Evolutionary conservation across 2,113 vertebrate species (phyloP).

Genomic region (Macquaria ambigua): DNA sequence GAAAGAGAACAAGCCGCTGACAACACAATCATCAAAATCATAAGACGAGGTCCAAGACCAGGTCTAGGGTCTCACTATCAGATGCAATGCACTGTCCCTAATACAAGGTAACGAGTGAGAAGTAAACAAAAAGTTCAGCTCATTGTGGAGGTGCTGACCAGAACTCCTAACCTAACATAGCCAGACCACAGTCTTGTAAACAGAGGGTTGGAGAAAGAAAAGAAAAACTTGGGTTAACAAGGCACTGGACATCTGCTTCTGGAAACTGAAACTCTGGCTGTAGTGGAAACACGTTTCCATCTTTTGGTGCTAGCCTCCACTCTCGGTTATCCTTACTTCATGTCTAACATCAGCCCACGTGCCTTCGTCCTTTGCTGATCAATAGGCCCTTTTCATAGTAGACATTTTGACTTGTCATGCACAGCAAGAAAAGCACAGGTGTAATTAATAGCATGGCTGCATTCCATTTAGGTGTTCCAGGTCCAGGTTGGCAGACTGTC

Average conservation of each 20-base stretch:
- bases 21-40: neutral
- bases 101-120: neutral
- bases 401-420: no score
- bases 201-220: neutral
- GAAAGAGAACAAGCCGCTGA: neutral
- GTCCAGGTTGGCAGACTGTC: neutral
- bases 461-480: no score
- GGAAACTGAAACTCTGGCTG: no score
- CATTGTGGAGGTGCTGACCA: neutral
- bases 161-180: neutral
- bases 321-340: no score
- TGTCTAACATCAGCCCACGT: no score
- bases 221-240: neutral
- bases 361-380: no score
- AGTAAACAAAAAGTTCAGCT: conserved; percentile 8
- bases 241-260: neutral
- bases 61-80: neutral
- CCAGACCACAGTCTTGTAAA: neutral
- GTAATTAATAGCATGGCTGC: no score
- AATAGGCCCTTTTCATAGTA: no score
- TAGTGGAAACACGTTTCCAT: no score
- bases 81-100: neutral
- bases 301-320: no score
- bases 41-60: neutral
- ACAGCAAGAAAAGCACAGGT: no score